Evolutionary conservation across 2,797 vertebrate genomes (phyloP).

Genomic region (Graptemys geographica): DNA sequence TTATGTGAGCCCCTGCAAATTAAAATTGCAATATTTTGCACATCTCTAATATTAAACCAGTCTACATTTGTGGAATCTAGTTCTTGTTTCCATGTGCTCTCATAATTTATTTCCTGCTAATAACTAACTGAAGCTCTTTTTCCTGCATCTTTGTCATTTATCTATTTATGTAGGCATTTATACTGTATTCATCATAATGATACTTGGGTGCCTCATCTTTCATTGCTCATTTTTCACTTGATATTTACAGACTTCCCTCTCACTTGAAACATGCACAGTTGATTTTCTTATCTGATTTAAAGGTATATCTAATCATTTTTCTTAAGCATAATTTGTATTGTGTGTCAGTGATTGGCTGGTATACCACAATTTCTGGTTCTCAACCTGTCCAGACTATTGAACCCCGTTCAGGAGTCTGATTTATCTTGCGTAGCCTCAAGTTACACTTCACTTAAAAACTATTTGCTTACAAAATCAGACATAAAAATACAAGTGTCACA

Average conservation of each 20-base stretch:
- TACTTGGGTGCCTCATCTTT: neutral
- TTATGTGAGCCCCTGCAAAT: neutral
- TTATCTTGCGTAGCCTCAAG: too few relatives aligned
- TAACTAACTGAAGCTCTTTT: neutral
- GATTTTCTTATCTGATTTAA: neutral
- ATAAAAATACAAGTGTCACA: too few relatives aligned
- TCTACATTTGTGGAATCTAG: neutral
- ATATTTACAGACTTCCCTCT: neutral
- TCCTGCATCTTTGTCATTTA: neutral
- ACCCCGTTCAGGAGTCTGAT: too few relatives aligned
- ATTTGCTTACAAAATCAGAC: too few relatives aligned
- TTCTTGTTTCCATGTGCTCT: neutral
- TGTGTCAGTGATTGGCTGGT: neutral
- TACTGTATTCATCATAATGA: neutral
- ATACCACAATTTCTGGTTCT: neutral
- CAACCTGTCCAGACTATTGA: too few relatives aligned
- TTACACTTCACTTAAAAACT: too few relatives aligned
- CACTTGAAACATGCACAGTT: rapidly evolving
- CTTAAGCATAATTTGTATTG: neutral
- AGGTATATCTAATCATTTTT: neutral
- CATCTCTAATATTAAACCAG: neutral
- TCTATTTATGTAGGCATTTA: neutral
- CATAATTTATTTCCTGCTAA: neutral
- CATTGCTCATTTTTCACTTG: neutral
- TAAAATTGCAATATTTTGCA: neutral